phyloP scores from a whole-genome alignment of 2,113 vertebrate genomes.

The Coregonus clupeaformis region DNA sequence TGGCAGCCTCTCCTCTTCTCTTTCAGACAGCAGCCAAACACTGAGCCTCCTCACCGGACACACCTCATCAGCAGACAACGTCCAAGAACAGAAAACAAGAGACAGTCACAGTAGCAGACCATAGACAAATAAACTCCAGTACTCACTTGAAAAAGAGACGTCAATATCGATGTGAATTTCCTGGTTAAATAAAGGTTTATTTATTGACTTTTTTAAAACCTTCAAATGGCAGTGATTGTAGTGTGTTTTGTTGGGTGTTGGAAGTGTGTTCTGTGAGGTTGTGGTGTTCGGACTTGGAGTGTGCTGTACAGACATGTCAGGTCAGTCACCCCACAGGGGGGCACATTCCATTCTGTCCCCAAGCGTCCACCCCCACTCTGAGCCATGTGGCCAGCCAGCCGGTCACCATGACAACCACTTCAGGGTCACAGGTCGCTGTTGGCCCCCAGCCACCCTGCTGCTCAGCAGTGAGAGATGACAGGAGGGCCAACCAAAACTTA shows the following conservation, averaged over 20 bases:
- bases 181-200: too few relatives aligned
- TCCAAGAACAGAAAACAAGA: not conserved
- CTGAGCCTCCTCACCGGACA: not conserved
- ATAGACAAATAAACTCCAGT: too few relatives aligned
- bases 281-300: not conserved
- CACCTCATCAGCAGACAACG: not conserved
- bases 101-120: too few relatives aligned
- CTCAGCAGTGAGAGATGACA: too few relatives aligned
- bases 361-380: slow-evolving; percentile 20
- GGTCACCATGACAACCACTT: slow-evolving; percentile 46
- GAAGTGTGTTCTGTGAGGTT: not conserved
- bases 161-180: too few relatives aligned
- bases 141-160: too few relatives aligned
- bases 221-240: too few relatives aligned
- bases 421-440: slow-evolving; percentile 39
- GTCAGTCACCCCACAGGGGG: slow-evolving; percentile 30
- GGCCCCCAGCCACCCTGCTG: slow-evolving; percentile 18
- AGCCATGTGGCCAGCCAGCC: slow-evolving; percentile 33
- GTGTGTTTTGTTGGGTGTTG: not conserved
- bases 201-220: too few relatives aligned
- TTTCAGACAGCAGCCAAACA: slow-evolving; percentile 35
- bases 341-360: slow-evolving; percentile 54
- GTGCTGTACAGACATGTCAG: not conserved
- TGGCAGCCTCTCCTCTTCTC: slow-evolving; percentile 24
- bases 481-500: too few relatives aligned